phyloP scores from a whole-genome alignment of 2,888 invertebrate genomes.

The Hydriomena furcata region DNA sequence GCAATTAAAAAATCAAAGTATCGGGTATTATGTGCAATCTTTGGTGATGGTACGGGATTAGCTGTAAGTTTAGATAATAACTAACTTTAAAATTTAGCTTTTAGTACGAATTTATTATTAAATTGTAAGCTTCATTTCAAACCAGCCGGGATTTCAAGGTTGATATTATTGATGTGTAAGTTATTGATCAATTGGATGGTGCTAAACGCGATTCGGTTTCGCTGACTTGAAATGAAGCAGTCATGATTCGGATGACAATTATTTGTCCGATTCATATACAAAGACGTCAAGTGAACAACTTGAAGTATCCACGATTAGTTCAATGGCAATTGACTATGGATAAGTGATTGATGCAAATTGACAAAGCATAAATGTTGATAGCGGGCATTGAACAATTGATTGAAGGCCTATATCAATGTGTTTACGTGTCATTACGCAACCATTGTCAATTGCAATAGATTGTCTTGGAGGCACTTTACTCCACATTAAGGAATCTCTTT shows the following conservation, averaged over 20 bases:
- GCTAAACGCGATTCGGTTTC: slow-evolving; percentile 54
- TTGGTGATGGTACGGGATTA: slow-evolving; percentile 87
- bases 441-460: too few species aligned
- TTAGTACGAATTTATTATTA: slow-evolving; percentile 54
- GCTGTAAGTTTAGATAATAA: slow-evolving; percentile 61
- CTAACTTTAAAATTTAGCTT: slow-evolving; percentile 55
- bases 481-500: slow-evolving; percentile 75
- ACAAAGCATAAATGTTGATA: too few species aligned
- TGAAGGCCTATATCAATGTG: too few species aligned
- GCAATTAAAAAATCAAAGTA: slow-evolving; percentile 84
- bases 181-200: slow-evolving; percentile 52
- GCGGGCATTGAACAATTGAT: too few species aligned
- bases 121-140: slow-evolving; percentile 75
- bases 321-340: too few species aligned
- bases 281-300: slow-evolving; percentile 49
- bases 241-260: slow-evolving; percentile 77
- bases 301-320: too few species aligned
- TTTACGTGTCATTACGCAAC: too few species aligned
- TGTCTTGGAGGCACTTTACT: too few species aligned
- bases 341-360: too few species aligned
- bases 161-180: slow-evolving; percentile 42
- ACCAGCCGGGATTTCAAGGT: slow-evolving; percentile 57
- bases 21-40: slow-evolving; percentile 94
- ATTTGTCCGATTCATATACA: slow-evolving; percentile 74
- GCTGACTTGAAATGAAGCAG: slow-evolving; percentile 79